Base-by-base conservation (phyloP, 1,140 invertebrate genomes). In the Asbolus verrucosus region DNA sequence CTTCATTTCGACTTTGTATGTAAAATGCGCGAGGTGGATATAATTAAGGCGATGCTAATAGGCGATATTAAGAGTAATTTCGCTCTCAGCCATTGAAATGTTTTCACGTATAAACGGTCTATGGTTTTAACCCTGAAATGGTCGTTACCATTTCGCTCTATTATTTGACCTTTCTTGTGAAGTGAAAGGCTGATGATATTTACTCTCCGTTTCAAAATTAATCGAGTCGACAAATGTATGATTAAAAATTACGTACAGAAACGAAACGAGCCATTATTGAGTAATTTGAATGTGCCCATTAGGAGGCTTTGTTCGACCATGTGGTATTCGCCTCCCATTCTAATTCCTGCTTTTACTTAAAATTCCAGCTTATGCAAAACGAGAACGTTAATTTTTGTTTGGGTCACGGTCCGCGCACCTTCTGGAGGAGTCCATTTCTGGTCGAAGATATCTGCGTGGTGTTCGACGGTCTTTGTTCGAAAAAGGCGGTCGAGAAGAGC, bases 121-220 rank as follows among this genome's bases (percentile, higher is more conserved):
- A 66, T 65, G 33, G 61, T n/a, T 70, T 65, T 74, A 74, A 74
- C 73, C 73, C 73, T 74, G 70, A 74, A 72, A 72, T 74, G 73
- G 73, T 74, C 73, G 73, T 74, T 74, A 74, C 73, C 73, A 72
- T 74, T 71, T 74, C 73, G 73, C 70, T 71, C 73, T 65, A 70
- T 65, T 67, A 72, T 74, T 74, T 74, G 73, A 72, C 73, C 73
- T 74, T 73, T 74, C 16, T 36, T 21, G 27, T 27, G 18, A 21
- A 69, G 70, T 72, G 70, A 72, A 72, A 72, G 70, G 70, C 38
- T 65, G 62, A 72, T 68, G 70, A 63, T 72, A 68, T 72, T 65
- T 71, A 54, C 70, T 67, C 67, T 71, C 59, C 38, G 43, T 54
- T 70, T 67, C 36, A 38, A 59, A 60, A 67, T 54, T 38, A 41